Evolutionary conservation across 2,113 vertebrate genomes (phyloP).

Genomic region (Oxygymnocypris stewartii): DNA sequence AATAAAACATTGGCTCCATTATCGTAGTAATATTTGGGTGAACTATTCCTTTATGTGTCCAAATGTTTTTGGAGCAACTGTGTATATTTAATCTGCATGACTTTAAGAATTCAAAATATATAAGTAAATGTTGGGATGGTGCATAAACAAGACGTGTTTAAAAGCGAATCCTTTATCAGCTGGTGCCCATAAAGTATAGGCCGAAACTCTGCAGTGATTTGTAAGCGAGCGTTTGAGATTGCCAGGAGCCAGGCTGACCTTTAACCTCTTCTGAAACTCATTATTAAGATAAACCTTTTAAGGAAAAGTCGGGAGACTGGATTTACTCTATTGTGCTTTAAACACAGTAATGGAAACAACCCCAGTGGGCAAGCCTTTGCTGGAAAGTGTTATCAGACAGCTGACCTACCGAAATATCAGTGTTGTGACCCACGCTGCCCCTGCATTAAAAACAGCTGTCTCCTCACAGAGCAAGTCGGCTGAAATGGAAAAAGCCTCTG

Average conservation of each 20-base stretch:
- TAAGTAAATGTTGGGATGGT: background rate
- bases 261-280: conserved; percentile 24
- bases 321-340: conserved; percentile 37
- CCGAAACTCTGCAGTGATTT: conserved; percentile 8
- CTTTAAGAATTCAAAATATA: background rate
- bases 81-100: background rate
- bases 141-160: background rate
- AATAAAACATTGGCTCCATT: no score
- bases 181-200: conserved; percentile 22
- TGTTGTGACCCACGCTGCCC: conserved; percentile 38
- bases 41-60: background rate
- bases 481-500: conserved; percentile 17
- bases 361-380: conserved; percentile 9
- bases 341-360: conserved; percentile 38
- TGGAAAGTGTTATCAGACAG: conserved; percentile 32
- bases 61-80: background rate
- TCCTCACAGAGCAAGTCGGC: conserved; percentile 11
- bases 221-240: conserved; percentile 31
- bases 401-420: conserved; percentile 50
- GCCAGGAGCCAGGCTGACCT: conserved; percentile 28
- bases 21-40: background rate
- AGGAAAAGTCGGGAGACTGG: conserved; percentile 29
- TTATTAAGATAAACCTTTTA: conserved; percentile 42
- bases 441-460: conserved; percentile 34
- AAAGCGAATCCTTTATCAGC: conserved; percentile 23